Conservation (phyloP, 2,888 invertebrate species). For the Bellardia bayeri region DNA sequence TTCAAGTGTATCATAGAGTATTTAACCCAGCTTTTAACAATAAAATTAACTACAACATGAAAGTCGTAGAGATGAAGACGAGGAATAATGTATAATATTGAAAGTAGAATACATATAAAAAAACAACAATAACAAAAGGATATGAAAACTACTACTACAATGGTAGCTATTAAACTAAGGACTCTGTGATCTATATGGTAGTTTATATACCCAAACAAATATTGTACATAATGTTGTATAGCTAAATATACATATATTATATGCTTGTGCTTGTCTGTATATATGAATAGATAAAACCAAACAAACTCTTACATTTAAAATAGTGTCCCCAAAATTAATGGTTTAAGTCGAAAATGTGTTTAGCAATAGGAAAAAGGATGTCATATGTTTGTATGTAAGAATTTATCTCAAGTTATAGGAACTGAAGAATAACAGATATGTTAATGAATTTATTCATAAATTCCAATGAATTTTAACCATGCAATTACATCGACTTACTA, state of each 20-base stretch:
- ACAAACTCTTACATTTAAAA: constrained; percentile 46
- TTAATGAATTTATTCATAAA: not conserved
- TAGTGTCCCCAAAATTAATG: constrained; percentile 81
- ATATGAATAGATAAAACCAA: constrained; percentile 18
- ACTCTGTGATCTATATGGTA: constrained; percentile 28
- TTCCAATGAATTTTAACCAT: no score
- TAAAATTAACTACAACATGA: constrained; percentile 79
- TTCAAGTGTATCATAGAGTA: constrained; percentile 74
- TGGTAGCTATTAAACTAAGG: constrained; percentile 64
- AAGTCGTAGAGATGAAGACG: constrained; percentile 21
- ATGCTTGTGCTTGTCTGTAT: not conserved
- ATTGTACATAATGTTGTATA: not conserved
- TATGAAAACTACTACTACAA: constrained; percentile 43
- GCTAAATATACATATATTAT: not conserved
- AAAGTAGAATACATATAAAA: constrained; percentile 28
- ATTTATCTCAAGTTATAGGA: not conserved
- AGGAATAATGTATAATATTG: constrained; percentile 57
- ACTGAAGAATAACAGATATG: not conserved
- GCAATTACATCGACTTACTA: no score
- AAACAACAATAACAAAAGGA: constrained; percentile 10
- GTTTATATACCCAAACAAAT: constrained; percentile 9
- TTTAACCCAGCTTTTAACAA: constrained; percentile 82
- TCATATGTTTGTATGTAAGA: not conserved
- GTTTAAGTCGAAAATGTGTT: constrained; percentile 82
- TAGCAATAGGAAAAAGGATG: constrained; percentile 75